A percentile compares a stretch with the other conserved stretches of the same genome.
Conservation (phyloP, 1,140 invertebrate species). For the Reticulitermes speratus region DNA sequence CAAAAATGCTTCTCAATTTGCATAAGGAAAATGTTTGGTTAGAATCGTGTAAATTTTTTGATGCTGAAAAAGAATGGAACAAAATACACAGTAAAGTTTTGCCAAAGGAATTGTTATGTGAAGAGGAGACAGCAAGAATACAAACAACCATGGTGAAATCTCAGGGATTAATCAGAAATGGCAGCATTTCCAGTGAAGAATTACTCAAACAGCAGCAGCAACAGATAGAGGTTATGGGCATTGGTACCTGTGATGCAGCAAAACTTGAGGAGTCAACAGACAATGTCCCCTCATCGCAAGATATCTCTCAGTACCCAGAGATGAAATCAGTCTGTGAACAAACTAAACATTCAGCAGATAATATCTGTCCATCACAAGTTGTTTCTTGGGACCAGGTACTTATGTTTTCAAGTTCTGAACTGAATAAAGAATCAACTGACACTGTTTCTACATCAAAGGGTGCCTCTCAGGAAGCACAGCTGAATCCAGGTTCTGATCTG, state of each 20-base stretch:
- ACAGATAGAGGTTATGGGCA: not conserved
- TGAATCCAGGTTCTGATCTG: too few relatives aligned
- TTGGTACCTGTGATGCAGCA: too few relatives aligned
- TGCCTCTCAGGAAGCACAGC: too few relatives aligned
- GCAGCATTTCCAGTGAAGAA: not conserved
- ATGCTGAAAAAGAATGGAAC: conserved; percentile 31
- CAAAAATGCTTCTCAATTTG: not conserved
- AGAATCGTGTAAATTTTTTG: conserved; percentile 21
- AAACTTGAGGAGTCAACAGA: not conserved
- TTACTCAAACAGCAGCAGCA: not conserved
- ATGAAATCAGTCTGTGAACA: not conserved
- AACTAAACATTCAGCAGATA: not conserved
- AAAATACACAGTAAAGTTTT: not conserved
- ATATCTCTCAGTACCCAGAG: not conserved
- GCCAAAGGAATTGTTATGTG: not conserved
- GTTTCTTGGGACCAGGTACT: too few relatives aligned
- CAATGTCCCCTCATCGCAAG: not conserved
- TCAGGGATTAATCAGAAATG: not conserved
- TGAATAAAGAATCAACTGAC: too few relatives aligned
- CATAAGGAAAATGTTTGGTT: conserved; percentile 29
- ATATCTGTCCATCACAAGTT: not conserved
- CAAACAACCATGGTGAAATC: not conserved
- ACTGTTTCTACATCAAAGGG: too few relatives aligned
- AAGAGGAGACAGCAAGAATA: not conserved
- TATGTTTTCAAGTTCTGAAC: not conserved